Evolutionary conservation across 2,888 invertebrate genomes (phyloP), one percentile per base, ranked within the genome.

Genomic region (Eristalis intricaria): DNA sequence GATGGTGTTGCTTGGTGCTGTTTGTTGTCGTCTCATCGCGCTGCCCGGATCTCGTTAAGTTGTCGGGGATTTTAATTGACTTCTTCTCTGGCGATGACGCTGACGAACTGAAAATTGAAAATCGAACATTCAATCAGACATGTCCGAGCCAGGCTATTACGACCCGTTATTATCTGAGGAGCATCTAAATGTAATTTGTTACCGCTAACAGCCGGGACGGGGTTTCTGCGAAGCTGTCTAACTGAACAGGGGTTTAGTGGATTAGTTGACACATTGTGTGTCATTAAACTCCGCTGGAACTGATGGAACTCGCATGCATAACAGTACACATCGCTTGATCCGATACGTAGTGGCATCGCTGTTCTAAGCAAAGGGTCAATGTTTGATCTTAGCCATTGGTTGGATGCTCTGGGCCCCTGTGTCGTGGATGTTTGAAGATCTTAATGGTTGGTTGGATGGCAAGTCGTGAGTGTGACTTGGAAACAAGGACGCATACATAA

Each of bases 391-490:
- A 50, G 19, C 50, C 50, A 50, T 50, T 50, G 50, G 50, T n/a
- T 5, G 50, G 50, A 50, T 19, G n/a, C 19, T 50, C 19, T 0
- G 50, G n/a, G 26, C 3, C 26, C 5, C 19, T 19, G 1, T 50
- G 50, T 50, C 50, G 50, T 50, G 50, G 50, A 8, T 50, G 50
- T 50, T 50, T 19, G 8, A 19, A 50, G 19, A n/a, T 7, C 50
- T 50, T 50, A 50, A 50, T 50, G 50, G 50, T 50, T 19, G 50
- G n/a, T 19, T 50, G 19, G 50, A 50, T 50, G 50, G 50, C 19
- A 50, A 50, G 50, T 50, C 50, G 50, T 50, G 50, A 50, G 50
- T 50, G 50, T 50, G n/a, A 50, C 50, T 50, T 50, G 50, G 50
- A 50, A 50, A 50, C 50, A 50, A 50, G 50, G 50, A 50, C 50